Base-by-base conservation (phyloP, 2,797 vertebrate species). In the Gymnoscopelus microlampas region DNA sequence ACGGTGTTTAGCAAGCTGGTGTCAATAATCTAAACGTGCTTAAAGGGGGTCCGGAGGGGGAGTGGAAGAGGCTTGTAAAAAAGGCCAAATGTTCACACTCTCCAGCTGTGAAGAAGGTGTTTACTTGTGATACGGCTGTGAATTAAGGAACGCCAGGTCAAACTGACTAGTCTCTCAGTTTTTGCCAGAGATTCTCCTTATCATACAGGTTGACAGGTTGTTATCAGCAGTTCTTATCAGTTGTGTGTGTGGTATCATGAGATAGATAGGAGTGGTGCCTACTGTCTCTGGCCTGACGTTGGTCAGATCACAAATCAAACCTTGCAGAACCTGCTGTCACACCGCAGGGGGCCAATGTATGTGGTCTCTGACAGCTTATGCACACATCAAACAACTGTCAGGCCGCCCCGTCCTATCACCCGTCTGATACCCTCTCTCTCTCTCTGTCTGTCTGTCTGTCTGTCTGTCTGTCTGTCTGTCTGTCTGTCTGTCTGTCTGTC, bases 371-470 rank as follows among this genome's bases (percentile, higher is more conserved):
- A 84, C 90, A 90, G 85, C 82, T 87, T 85, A 82, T 77, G 84
- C 85, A 75, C 83, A 88, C 86, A 87, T 87, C 88, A 91, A 87
- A 90, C 86, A 83, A 79, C 79, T 85, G 83, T 81, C 67, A 66
- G 49, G 79, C 71, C 12, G 4, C 15, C 26, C 13, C 9, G 8
- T 9, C 8, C 39, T 44, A 6, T 48, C 63, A 47, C 71, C 87
- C 76, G 6, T 10, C 62, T 19, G 13, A 13, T 2, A 5, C 10
- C 44, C 15, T 15, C 2, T 1, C 39, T 44, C 7, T 44, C 7
- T 39, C 53, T 26, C 35, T 13, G 53, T 7, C 53, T 11, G 65
- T 47, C 78, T 49, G 24, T 9, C 53, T 5, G n/a, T 35, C 26
- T 59, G 53, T 26, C 73, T 57, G 47, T 58, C 70, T 74, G 66